Conservation (phyloP, 2,797 vertebrate genomes). For the Pagetopsis macropterus region DNA sequence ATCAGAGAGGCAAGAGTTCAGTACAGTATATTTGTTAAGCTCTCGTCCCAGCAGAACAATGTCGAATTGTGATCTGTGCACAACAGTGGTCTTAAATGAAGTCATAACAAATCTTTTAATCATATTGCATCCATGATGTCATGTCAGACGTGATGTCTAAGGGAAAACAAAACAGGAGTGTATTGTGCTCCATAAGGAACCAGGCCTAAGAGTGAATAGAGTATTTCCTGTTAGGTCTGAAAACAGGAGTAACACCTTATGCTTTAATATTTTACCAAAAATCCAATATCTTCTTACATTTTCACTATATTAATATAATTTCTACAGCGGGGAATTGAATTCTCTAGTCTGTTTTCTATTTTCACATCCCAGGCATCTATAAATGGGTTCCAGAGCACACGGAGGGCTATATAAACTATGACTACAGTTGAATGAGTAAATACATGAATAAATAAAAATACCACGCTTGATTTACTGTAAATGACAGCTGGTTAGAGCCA, state of each 20-base stretch:
- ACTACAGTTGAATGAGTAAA: constrained; percentile 31
- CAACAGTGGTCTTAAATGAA: constrained; percentile 74
- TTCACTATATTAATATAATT: constrained; percentile 19
- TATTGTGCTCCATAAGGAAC: constrained; percentile 58
- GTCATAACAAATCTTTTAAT: constrained; percentile 69
- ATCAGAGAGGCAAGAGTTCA: constrained; percentile 54
- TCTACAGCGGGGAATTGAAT: constrained; percentile 36
- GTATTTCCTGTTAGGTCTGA: constrained; percentile 54
- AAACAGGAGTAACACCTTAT: constrained; percentile 42
- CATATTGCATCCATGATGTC: constrained; percentile 75
- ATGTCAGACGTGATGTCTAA: constrained; percentile 69
- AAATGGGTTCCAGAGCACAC: not conserved
- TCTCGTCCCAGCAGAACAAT: constrained; percentile 71
- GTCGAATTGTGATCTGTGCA: constrained; percentile 67
- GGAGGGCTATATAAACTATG: not conserved
- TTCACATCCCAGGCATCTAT: constrained; percentile 6
- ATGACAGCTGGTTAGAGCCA: constrained; percentile 33
- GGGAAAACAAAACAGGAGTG: constrained; percentile 62
- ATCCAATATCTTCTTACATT: constrained; percentile 26
- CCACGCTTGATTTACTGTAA: constrained; percentile 37
- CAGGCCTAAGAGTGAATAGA: constrained; percentile 36
- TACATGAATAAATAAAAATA: constrained; percentile 48
- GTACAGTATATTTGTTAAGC: constrained; percentile 63
- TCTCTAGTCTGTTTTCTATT: constrained; percentile 4
- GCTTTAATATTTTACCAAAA: constrained; percentile 11